These are phyloP conservation scores for Lordiphosa mommai DNA, from an alignment of 1,140 invertebrate genomes.

Conservation along the genomic window DNA sequence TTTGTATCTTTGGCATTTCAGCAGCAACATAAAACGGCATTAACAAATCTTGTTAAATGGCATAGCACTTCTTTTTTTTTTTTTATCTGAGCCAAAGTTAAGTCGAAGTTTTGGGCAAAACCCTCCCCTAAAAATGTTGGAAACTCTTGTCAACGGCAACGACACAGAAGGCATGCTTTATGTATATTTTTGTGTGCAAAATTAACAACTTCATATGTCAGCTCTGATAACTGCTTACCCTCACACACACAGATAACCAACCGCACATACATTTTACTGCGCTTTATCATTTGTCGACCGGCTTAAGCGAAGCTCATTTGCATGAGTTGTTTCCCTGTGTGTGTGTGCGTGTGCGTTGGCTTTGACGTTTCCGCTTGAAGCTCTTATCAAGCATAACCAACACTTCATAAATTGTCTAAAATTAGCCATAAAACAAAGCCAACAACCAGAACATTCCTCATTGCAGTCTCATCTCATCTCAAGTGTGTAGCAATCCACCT, in stretches of 20 bases:
- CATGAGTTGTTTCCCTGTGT: conserved; percentile 55
- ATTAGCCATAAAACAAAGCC: conserved; percentile 67
- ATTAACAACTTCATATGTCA: conserved; percentile 71
- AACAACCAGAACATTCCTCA: conserved; percentile 17
- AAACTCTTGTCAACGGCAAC: conserved; percentile 20
- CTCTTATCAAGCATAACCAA: conserved; percentile 70
- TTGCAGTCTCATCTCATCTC: conserved; percentile 25
- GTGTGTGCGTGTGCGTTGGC: conserved; percentile 27
- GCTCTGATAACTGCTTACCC: conserved; percentile 26
- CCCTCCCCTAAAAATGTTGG: conserved; percentile 1
- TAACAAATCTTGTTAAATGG: no score
- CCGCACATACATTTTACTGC: conserved; percentile 7
- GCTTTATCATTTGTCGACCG: conserved; percentile 53
- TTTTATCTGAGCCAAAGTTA: no score
- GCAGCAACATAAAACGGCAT: no score
- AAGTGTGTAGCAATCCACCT: conserved; percentile 29
- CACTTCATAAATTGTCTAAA: conserved; percentile 78
- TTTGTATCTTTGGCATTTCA: no score
- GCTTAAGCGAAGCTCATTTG: conserved; percentile 63
- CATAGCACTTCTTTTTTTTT: conserved; percentile 4
- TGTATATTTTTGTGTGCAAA: conserved; percentile 24
- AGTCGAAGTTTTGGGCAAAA: no score
- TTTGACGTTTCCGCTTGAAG: conserved; percentile 32
- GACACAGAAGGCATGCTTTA: conserved; percentile 1
- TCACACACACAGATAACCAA: neutral